Percentiles rank a stretch among this genome's conserved stretches.
Evolutionary conservation across 2,888 invertebrate genomes (phyloP).

Genomic region (Junonia oenone): DNA sequence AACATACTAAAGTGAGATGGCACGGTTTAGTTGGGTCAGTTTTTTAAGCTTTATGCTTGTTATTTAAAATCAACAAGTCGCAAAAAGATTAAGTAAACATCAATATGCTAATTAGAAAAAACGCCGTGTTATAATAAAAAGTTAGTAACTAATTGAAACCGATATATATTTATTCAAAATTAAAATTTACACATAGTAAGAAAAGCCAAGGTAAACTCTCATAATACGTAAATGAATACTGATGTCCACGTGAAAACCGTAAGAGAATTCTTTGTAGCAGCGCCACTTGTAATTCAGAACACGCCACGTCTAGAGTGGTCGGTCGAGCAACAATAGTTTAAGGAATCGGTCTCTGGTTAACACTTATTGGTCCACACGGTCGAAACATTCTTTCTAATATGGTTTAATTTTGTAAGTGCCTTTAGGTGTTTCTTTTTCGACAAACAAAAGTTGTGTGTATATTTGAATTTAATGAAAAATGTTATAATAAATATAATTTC

Average conservation of each 20-base stretch:
- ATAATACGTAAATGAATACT: background rate
- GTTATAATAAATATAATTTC: too few species aligned
- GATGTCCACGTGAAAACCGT: constrained; percentile 1
- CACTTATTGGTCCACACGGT: constrained; percentile 67
- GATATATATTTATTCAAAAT: too few species aligned
- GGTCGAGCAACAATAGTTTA: constrained; percentile 54
- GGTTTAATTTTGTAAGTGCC: constrained; percentile 18
- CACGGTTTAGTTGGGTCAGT: too few species aligned
- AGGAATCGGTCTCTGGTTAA: constrained; percentile 61
- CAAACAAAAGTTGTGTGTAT: background rate
- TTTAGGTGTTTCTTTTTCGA: constrained; percentile 13
- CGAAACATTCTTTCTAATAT: constrained; percentile 27
- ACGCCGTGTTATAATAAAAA: too few species aligned
- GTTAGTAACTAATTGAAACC: too few species aligned
- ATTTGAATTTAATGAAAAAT: too few species aligned
- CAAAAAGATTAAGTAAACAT: too few species aligned
- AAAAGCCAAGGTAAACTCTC: background rate
- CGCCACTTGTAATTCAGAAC: constrained; percentile 54
- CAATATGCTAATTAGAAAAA: too few species aligned
- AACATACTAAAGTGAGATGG: too few species aligned
- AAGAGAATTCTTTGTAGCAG: constrained; percentile 35
- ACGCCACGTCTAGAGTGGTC: constrained; percentile 51
- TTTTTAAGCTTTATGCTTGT: too few species aligned
- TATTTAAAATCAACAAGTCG: too few species aligned
- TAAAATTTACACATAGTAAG: background rate